Conservation (phyloP, 2,888 invertebrate species). For the Agriopis aurantiaria region DNA sequence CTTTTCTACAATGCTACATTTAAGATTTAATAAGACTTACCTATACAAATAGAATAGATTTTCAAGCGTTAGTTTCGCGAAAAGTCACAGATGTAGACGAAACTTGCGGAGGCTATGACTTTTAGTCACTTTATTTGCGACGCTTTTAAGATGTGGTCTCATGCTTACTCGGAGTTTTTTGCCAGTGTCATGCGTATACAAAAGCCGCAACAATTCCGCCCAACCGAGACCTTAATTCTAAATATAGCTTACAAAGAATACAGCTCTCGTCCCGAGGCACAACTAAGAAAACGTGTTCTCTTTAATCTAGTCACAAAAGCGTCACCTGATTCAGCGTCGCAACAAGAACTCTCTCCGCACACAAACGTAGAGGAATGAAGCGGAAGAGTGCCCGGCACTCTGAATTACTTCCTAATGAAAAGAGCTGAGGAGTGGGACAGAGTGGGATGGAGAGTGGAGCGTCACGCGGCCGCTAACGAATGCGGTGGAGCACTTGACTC, state of each 20-base stretch:
- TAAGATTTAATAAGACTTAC: neutral
- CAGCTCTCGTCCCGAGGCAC: constrained; percentile 55
- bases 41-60: neutral
- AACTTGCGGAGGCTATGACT: neutral
- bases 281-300: constrained; percentile 80
- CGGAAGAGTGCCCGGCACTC: constrained; percentile 83
- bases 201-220: constrained; percentile 45
- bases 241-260: constrained; percentile 76
- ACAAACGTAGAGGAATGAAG: constrained; percentile 84
- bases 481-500: constrained; percentile 73
- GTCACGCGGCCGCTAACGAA: constrained; percentile 84
- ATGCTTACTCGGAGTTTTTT: constrained; percentile 3
- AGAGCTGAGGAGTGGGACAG: constrained; percentile 79
- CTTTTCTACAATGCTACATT: neutral
- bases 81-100: neutral
- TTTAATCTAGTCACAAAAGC: constrained; percentile 86
- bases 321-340: constrained; percentile 81
- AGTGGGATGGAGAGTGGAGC: constrained; percentile 67
- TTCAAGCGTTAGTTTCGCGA: neutral
- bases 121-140: constrained; percentile 3
- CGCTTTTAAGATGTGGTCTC: constrained; percentile 11
- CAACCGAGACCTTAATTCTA: constrained; percentile 70
- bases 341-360: constrained; percentile 75
- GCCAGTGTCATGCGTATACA: constrained; percentile 20
- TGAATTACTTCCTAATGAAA: constrained; percentile 87